phyloP scores from a whole-genome alignment of 2,797 vertebrate genomes.

The Cryptoblepharus egeriae region DNA sequence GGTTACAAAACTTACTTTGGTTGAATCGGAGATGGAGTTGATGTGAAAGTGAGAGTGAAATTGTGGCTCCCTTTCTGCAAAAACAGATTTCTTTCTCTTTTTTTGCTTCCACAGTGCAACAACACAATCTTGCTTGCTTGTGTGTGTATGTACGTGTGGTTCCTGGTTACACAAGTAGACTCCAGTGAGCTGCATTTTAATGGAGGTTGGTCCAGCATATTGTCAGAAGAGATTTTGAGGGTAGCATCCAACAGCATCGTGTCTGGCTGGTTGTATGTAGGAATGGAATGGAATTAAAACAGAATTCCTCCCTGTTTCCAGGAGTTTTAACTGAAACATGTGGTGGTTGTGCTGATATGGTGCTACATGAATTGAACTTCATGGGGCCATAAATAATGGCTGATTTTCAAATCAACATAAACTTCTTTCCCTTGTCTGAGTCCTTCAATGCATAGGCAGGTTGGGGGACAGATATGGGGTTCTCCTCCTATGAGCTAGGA shows the following conservation, averaged over 20 bases:
- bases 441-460: background rate
- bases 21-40: no score
- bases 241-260: background rate
- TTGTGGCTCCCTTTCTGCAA: background rate
- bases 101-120: background rate
- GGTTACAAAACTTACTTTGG: background rate
- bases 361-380: background rate
- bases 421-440: background rate
- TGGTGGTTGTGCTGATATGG: background rate
- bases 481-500: background rate
- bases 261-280: background rate
- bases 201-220: background rate
- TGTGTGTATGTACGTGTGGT: background rate
- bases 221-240: background rate
- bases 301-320: no score
- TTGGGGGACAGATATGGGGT: no score
- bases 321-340: background rate
- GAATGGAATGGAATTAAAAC: background rate
- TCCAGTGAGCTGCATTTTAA: background rate
- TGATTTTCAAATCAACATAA: no score
- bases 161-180: background rate
- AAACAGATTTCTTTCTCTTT: background rate
- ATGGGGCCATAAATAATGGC: background rate
- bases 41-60: background rate
- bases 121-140: no score